Conservation (phyloP, 2,888 invertebrate species). For the Willowsia nigromaculata region DNA sequence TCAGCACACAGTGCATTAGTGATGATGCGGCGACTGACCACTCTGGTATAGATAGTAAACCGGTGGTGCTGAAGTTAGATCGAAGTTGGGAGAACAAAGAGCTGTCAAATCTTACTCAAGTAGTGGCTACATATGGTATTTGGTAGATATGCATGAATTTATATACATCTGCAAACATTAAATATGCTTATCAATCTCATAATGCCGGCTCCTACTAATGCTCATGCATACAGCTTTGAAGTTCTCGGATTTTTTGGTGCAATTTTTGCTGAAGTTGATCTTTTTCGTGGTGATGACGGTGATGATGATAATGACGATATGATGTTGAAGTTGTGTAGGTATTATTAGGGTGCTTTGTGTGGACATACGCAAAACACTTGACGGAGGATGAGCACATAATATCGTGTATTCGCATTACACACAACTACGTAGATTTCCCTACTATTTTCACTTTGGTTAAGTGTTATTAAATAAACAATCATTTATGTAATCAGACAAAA, state of each 20-base stretch:
- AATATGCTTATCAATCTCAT: background rate
- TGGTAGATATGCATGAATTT: background rate
- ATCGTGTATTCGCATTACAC: background rate
- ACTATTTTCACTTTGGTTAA: background rate
- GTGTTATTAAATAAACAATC: conserved; percentile 56
- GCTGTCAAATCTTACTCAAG: conserved; percentile 1
- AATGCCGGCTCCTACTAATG: background rate
- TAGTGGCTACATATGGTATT: background rate
- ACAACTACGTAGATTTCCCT: background rate
- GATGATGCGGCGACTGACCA: no score
- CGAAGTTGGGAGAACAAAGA: conserved; percentile 27
- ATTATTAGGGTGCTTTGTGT: background rate
- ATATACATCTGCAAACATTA: background rate
- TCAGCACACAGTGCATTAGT: conserved; percentile 28
- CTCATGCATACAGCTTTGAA: background rate
- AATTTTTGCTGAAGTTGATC: background rate
- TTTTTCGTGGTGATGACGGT: background rate
- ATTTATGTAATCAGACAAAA: conserved; percentile 44
- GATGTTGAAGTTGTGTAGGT: background rate
- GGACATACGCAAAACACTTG: background rate
- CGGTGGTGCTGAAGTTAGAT: background rate
- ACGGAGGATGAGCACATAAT: background rate
- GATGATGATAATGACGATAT: background rate
- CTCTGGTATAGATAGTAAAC: background rate
- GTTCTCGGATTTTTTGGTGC: background rate